phyloP scores from a whole-genome alignment of 2,797 vertebrate genomes.

The Paratrypauchen microcephalus region DNA sequence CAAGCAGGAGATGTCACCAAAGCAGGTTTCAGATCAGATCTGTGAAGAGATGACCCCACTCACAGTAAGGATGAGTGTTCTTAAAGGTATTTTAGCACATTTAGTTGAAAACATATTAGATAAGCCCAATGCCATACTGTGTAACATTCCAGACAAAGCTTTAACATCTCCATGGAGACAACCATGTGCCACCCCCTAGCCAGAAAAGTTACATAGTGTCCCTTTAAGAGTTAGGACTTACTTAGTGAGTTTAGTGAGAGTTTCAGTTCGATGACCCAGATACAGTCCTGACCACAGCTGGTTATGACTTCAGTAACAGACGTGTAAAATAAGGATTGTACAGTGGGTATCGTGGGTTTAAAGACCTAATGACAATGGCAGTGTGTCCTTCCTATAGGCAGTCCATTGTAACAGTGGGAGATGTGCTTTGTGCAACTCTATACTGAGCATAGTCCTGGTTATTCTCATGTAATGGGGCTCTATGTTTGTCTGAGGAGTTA shows the following conservation, averaged over 20 bases:
- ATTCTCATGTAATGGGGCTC: constrained; percentile 35
- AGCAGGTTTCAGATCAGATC: no score
- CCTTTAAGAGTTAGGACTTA: not conserved
- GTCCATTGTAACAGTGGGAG: constrained; percentile 13
- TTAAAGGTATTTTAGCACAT: no score
- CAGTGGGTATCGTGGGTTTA: constrained; percentile 12
- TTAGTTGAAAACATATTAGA: no score
- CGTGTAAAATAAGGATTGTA: constrained; percentile 1
- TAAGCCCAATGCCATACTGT: no score
- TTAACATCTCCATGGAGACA: no score
- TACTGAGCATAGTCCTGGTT: constrained; percentile 18
- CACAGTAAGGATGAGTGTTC: no score
- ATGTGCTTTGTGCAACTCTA: constrained; percentile 32
- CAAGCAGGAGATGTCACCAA: no score
- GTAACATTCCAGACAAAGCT: no score
- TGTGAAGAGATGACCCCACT: no score
- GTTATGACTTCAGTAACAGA: constrained; percentile 10
- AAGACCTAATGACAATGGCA: constrained; percentile 22
- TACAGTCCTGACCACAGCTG: not conserved
- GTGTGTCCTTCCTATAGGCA: not conserved
- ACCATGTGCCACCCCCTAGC: no score
- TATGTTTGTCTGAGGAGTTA: constrained; percentile 29
- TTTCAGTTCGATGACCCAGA: constrained; percentile 1
- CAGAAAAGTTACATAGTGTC: no score
- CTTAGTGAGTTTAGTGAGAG: not conserved